Evolutionary conservation across 2,113 vertebrate genomes (phyloP), one percentile per base, ranked within the genome.

Genomic region (Pagrus major): DNA sequence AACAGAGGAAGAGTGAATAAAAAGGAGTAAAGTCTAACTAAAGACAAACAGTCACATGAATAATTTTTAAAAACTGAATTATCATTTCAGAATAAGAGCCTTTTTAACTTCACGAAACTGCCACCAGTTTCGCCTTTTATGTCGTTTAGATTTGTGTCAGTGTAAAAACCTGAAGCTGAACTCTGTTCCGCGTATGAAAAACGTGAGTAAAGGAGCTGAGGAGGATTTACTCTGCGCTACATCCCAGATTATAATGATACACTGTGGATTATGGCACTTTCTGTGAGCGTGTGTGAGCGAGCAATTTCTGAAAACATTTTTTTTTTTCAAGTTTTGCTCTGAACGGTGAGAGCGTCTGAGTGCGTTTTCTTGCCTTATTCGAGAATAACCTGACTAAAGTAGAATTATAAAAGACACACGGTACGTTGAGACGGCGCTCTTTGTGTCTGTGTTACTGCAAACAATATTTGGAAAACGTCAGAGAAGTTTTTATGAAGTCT

Each of bases 161-260:
- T 14, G 20, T 51, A 33, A 67, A 55, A 66, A 73, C 20, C 63
- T 42, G 31, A 56, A 41, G 25, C 23, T 46, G 25, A 83, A 74
- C 55, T 71, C 20, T 52, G 23, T 58, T 61, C 31, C 15, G 55
- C 41, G 27, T 33, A 27, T 63, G 63, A 68, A 76, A n/a, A 61
- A 67, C 20, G 64, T 55, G 68, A 64, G 63, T 52, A 71, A 58
- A 68, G 41, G 68, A 76, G 75, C 74, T 85, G 76, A 81, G 64
- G 70, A 64, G 83, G 80, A 87, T 87, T 88, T 84, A 70, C 44
- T 75, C 71, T 67, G 41, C 71, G 44, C 52, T 63, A 54, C 78
- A 86, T 72, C 71, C 74, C 71, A 83, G 86, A 90, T 86, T 88
- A 85, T 65, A 81, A 76, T 47, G 39, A 75, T 64, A 71, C 80